Percentiles rank a stretch among this genome's conserved stretches.
Conservation (phyloP, 1,140 invertebrate genomes). For the Platyscapa corneri region DNA sequence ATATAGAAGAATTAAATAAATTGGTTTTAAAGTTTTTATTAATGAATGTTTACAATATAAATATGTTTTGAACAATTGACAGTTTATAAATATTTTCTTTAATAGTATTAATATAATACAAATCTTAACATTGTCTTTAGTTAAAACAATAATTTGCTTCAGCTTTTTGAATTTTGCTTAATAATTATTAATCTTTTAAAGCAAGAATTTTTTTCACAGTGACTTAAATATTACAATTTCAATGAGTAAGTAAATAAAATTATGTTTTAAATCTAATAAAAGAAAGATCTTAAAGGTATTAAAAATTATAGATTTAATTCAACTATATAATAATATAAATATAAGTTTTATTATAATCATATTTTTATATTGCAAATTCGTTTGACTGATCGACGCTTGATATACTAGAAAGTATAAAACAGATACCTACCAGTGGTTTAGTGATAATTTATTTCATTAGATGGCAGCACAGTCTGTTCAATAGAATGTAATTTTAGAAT, state of each 20-base stretch:
- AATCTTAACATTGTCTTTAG: neutral
- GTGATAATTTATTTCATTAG: neutral
- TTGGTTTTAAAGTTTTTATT: no score
- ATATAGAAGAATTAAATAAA: no score
- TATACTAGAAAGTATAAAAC: neutral
- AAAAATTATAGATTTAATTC: neutral
- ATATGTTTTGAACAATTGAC: no score
- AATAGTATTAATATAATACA: neutral
- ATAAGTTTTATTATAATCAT: no score
- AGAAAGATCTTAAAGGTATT: neutral
- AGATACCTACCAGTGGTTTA: neutral
- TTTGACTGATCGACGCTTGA: constrained; percentile 23
- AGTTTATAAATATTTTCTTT: no score
- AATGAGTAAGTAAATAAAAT: neutral
- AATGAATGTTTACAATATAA: no score
- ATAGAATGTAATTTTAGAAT: neutral
- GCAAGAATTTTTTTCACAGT: neutral
- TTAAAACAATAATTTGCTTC: neutral
- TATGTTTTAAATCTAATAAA: neutral
- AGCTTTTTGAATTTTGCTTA: neutral
- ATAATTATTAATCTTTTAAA: neutral
- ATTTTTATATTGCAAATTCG: neutral
- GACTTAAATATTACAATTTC: neutral
- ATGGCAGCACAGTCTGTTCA: constrained; percentile 32
- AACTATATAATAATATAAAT: neutral